phyloP scores from a whole-genome alignment of 2,888 invertebrate genomes.

The Nasonia oneida region DNA sequence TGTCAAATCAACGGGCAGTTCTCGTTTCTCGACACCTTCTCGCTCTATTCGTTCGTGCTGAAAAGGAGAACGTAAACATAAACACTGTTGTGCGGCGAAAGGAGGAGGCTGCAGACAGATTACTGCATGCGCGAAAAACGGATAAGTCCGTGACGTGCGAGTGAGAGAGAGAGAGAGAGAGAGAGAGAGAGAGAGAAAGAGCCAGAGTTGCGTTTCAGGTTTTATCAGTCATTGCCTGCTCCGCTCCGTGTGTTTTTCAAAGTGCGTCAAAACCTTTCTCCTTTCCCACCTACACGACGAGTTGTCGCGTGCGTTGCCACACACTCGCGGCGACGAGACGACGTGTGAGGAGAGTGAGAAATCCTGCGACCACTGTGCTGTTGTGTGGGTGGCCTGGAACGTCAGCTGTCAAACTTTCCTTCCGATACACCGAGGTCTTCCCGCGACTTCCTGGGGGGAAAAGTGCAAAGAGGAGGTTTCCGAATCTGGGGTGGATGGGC shows the following conservation, averaged over 20 bases:
- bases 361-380: slow-evolving; percentile 32
- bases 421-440: slow-evolving; percentile 3
- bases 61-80: slow-evolving; percentile 5
- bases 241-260: slow-evolving; percentile 24
- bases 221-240: background rate
- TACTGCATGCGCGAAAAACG: background rate
- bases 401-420: slow-evolving; percentile 46
- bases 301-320: background rate
- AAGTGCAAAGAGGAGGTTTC: background rate
- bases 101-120: background rate
- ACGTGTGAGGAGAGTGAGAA: slow-evolving; percentile 20
- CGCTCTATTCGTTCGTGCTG: background rate
- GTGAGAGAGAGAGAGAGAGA: background rate
- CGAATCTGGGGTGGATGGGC: background rate
- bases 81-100: background rate
- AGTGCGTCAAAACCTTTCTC: slow-evolving; percentile 47
- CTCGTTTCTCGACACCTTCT: background rate
- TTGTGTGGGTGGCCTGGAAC: slow-evolving; percentile 26
- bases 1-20: background rate
- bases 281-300: slow-evolving; percentile 50
- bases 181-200: no score
- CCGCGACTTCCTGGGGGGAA: background rate
- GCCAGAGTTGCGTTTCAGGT: background rate
- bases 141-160: no score
- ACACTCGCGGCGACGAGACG: background rate